Percentiles rank a stretch among this genome's conserved stretches.
phyloP scores from a whole-genome alignment of 2,113 vertebrate species.

The Hypanus sabinus region DNA sequence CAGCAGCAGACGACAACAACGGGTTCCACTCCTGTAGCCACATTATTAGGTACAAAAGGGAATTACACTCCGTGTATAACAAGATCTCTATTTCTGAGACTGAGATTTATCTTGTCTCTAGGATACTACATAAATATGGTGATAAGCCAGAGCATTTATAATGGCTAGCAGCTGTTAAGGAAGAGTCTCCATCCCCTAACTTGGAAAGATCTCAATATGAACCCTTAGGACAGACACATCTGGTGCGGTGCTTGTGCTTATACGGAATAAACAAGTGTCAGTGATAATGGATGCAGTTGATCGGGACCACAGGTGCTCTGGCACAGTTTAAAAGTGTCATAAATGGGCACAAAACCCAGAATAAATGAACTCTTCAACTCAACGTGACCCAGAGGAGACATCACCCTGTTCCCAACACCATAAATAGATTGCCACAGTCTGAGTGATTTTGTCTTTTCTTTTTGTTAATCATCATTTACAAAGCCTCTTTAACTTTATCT shows the following conservation, averaged over 20 bases:
- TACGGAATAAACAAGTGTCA: background rate
- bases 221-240: background rate
- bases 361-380: background rate
- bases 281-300: background rate
- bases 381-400: background rate
- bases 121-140: background rate
- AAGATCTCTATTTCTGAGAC: background rate
- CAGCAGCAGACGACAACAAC: too few species aligned
- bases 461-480: background rate
- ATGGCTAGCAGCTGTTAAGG: background rate
- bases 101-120: background rate
- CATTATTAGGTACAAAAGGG: too few species aligned
- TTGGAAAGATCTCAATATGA: background rate
- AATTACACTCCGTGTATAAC: background rate
- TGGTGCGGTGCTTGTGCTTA: background rate
- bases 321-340: background rate
- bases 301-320: background rate
- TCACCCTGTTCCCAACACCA: background rate
- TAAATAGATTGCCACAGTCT: background rate
- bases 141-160: background rate
- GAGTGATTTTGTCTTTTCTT: background rate
- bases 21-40: too few species aligned
- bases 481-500: background rate
- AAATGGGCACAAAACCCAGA: background rate
- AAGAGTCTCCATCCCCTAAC: background rate